Evolutionary conservation across 2,113 vertebrate genomes (phyloP).

Genomic region (Xenopus laevis): DNA sequence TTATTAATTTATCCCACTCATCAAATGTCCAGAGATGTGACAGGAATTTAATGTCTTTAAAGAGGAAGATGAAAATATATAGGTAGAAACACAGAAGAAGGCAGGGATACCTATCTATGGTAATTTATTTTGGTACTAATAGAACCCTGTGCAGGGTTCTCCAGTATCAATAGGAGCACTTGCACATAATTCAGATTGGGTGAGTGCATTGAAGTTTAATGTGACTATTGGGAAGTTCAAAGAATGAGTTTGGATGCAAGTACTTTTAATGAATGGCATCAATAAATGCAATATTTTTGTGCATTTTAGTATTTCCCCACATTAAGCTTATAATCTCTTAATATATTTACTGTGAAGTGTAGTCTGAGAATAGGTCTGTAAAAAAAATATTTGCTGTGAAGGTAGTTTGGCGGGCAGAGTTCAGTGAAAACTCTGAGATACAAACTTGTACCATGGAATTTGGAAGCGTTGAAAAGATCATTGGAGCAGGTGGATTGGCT

Average conservation of each 20-base stretch:
- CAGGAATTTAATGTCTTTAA: too few relatives aligned
- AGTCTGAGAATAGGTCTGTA: not conserved
- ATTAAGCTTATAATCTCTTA: not conserved
- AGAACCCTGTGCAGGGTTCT: too few relatives aligned
- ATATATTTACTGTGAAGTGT: slow-evolving; percentile 6
- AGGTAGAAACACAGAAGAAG: not conserved
- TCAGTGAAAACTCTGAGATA: slow-evolving; percentile 6
- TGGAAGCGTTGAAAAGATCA: not conserved
- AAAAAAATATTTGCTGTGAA: not conserved
- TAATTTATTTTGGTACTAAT: not conserved
- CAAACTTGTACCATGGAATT: slow-evolving; percentile 4
- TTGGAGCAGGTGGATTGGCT: not conserved
- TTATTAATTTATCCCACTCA: too few relatives aligned
- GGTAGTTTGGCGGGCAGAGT: not conserved
- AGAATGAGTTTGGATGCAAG: too few relatives aligned
- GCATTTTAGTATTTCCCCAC: not conserved
- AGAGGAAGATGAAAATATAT: too few relatives aligned
- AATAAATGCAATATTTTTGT: not conserved
- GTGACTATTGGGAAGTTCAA: not conserved
- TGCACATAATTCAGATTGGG: too few relatives aligned
- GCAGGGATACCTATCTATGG: not conserved
- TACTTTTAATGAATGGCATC: not conserved
- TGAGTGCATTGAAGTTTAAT: too few relatives aligned
- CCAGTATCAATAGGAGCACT: too few relatives aligned
- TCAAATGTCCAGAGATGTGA: too few relatives aligned